A percentile compares a stretch with the other conserved stretches of the same genome.
phyloP scores from a whole-genome alignment of 1,140 invertebrate species.

The Drosophila sucinea region DNA sequence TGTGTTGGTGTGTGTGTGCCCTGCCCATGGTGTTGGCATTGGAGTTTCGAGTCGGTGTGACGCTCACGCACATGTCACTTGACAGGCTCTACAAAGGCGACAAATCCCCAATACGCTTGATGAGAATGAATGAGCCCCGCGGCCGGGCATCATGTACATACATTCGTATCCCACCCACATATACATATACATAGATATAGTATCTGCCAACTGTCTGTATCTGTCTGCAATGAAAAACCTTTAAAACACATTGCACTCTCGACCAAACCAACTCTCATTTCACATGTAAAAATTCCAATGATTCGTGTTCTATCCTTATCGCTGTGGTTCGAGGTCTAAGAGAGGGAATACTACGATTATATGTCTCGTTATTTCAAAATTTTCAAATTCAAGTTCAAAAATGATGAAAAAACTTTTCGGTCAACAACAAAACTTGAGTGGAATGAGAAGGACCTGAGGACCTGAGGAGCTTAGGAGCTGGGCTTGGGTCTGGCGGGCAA shows the following conservation, averaged over 20 bases:
- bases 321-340: no score
- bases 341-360: no score
- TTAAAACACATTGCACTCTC: slow-evolving; percentile 9
- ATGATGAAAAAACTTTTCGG: not conserved
- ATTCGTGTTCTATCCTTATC: no score
- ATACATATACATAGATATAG: slow-evolving; percentile 15
- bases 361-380: no score
- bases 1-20: not conserved
- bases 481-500: not conserved
- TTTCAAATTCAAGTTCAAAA: no score
- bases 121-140: slow-evolving; percentile 73
- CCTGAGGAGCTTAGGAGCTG: not conserved
- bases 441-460: no score
- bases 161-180: slow-evolving; percentile 28
- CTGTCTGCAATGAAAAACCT: not conserved
- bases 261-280: no score
- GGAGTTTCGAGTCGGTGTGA: slow-evolving; percentile 20
- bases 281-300: not conserved
- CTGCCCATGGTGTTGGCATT: not conserved
- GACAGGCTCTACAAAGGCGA: slow-evolving; percentile 61
- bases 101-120: slow-evolving; percentile 75
- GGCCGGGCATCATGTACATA: slow-evolving; percentile 35
- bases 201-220: slow-evolving; percentile 11
- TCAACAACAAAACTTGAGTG: slow-evolving; percentile 5
- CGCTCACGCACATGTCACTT: slow-evolving; percentile 57